Percentiles rank a stretch among this genome's conserved stretches.
Evolutionary conservation across 2,888 invertebrate species (phyloP).

Genomic region (Teleiodes luculella): DNA sequence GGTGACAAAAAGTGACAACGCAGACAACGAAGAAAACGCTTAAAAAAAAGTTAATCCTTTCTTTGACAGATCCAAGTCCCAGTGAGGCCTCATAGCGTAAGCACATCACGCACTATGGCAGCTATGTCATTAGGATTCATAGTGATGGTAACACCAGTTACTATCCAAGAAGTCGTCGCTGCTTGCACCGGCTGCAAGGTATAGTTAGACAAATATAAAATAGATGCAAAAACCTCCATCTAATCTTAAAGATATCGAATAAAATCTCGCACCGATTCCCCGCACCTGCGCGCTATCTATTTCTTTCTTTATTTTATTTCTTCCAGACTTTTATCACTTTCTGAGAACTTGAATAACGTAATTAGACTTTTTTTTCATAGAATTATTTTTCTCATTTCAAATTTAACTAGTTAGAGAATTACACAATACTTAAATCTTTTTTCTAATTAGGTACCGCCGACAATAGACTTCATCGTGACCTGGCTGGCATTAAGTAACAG

Average conservation of each 20-base stretch:
- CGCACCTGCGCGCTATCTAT: constrained; percentile 9
- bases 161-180: constrained; percentile 93
- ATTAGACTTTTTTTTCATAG: background rate
- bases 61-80: constrained; percentile 54
- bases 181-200: constrained; percentile 92
- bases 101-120: constrained; percentile 92
- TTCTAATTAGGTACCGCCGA: constrained; percentile 82
- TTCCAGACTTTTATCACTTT: constrained; percentile 4
- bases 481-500: constrained; percentile 93
- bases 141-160: constrained; percentile 94
- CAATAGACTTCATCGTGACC: constrained; percentile 90
- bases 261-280: background rate
- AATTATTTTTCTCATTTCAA: background rate
- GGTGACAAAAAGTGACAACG: too few species aligned
- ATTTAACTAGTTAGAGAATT: background rate
- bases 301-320: constrained; percentile 4
- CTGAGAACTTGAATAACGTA: background rate
- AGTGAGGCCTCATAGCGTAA: constrained; percentile 85
- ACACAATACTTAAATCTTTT: background rate
- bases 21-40: too few species aligned
- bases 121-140: constrained; percentile 95
- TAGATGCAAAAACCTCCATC: constrained; percentile 1
- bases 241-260: constrained; percentile 5
- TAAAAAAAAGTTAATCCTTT: background rate
- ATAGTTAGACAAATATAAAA: constrained; percentile 23